These are phyloP conservation scores for Plestiodon gilberti DNA, from an alignment of 2,113 vertebrate species.

Conservation along the genomic window DNA sequence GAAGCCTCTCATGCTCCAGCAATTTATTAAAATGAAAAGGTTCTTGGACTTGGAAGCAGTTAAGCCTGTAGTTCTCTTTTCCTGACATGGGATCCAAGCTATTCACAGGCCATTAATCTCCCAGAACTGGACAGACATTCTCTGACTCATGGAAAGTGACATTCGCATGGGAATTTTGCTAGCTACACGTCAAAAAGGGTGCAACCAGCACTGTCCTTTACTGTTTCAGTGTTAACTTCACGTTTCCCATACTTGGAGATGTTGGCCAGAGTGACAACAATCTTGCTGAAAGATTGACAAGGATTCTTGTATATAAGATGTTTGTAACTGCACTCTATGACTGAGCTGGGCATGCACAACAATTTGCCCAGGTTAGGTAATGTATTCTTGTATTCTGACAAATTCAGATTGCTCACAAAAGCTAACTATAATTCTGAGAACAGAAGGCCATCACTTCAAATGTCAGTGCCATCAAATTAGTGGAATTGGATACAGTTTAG, in stretches of 20 bases:
- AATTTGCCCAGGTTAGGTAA: not conserved
- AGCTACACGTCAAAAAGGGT: not conserved
- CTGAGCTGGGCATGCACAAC: not conserved
- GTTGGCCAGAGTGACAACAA: not conserved
- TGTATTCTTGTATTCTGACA: not conserved
- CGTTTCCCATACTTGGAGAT: constrained; percentile 13
- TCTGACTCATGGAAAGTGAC: constrained; percentile 24
- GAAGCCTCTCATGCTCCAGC: constrained; percentile 78
- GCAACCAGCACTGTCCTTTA: not conserved
- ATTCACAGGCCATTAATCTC: constrained; percentile 40
- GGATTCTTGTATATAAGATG: not conserved
- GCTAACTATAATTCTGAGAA: not conserved
- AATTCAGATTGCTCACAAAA: not conserved
- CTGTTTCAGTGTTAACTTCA: not conserved
- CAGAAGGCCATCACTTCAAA: not conserved
- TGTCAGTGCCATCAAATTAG: not conserved
- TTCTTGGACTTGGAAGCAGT: constrained; percentile 69
- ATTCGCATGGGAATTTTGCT: constrained; percentile 37
- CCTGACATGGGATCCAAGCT: constrained; percentile 55
- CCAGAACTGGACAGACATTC: constrained; percentile 37
- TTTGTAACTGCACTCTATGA: not conserved
- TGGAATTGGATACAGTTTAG: not conserved
- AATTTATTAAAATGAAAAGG: constrained; percentile 76
- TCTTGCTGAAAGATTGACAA: not conserved
- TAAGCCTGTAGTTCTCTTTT: constrained; percentile 56